phyloP scores from a whole-genome alignment of 2,113 vertebrate genomes.

The Porphyrio hochstetteri region DNA sequence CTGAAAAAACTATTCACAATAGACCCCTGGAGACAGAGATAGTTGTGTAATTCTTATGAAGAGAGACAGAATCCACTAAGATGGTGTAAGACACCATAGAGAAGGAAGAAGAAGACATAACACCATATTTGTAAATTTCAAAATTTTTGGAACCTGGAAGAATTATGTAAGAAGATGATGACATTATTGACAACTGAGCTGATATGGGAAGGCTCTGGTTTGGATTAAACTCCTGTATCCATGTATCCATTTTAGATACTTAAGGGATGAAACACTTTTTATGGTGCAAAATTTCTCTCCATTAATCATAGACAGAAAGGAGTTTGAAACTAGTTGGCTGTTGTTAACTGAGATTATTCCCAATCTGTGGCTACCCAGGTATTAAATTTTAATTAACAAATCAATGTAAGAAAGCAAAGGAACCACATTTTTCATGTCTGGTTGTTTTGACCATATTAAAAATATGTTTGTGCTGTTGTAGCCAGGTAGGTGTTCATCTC shows the following conservation, averaged over 20 bases:
- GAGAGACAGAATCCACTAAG: not conserved
- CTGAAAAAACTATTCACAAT: not conserved
- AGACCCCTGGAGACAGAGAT: not conserved
- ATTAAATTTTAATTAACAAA: not conserved
- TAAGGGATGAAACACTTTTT: not conserved
- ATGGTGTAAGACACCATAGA: accelerated
- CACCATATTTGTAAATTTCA: not conserved
- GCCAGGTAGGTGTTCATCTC: too few species aligned
- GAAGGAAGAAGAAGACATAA: not conserved
- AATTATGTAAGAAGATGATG: not conserved
- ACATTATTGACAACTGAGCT: not conserved
- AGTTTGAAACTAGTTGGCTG: not conserved
- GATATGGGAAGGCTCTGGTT: not conserved
- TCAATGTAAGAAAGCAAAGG: not conserved
- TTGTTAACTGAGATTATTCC: not conserved
- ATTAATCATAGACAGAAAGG: not conserved
- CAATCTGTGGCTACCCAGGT: not conserved
- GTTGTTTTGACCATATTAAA: not conserved
- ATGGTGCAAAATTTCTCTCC: not conserved
- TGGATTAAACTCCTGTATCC: not conserved
- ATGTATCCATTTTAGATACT: not conserved
- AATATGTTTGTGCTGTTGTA: not conserved
- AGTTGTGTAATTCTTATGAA: not conserved
- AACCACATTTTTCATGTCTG: not conserved
- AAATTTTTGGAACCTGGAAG: not conserved